Evolutionary conservation across 1,140 invertebrate species (phyloP).

Genomic region (Rhynchophorus ferrugineus): DNA sequence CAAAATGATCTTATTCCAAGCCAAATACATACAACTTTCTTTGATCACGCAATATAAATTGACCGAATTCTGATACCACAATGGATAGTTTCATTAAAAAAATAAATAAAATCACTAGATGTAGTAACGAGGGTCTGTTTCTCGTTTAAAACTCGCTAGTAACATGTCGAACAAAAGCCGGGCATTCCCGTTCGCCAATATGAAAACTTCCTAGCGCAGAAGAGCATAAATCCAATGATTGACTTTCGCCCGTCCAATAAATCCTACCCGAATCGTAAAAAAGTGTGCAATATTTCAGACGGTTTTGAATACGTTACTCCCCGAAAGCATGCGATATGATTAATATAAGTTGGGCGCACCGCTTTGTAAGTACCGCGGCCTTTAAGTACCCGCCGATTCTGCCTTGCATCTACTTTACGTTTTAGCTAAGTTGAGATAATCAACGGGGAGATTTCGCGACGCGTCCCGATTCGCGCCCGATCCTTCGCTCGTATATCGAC

Average conservation of each 20-base stretch:
- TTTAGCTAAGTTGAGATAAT: conserved; percentile 21
- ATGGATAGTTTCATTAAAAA: too few relatives aligned
- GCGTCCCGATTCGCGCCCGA: background rate
- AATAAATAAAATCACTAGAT: too few relatives aligned
- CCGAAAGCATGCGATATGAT: conserved; percentile 24
- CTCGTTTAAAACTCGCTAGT: too few relatives aligned
- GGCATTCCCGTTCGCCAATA: too few relatives aligned
- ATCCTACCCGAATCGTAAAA: conserved; percentile 8
- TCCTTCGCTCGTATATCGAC: too few relatives aligned
- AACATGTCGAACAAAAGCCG: too few relatives aligned
- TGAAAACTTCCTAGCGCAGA: background rate
- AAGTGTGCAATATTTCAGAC: conserved; percentile 23
- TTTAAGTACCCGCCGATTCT: conserved; percentile 21
- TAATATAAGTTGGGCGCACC: conserved; percentile 22
- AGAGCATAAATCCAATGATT: conserved; percentile 2
- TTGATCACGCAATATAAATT: too few relatives aligned
- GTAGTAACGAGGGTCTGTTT: too few relatives aligned
- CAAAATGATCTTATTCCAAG: too few relatives aligned
- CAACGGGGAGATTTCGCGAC: conserved; percentile 14
- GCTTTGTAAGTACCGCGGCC: conserved; percentile 20
- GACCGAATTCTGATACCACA: too few relatives aligned
- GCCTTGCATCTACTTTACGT: conserved; percentile 25
- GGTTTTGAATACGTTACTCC: conserved; percentile 22
- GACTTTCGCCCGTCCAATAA: conserved; percentile 4
- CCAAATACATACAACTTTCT: too few relatives aligned